These are phyloP conservation scores for Zeuzera pyrina DNA, from an alignment of 2,888 invertebrate genomes.

Conservation along the genomic window DNA sequence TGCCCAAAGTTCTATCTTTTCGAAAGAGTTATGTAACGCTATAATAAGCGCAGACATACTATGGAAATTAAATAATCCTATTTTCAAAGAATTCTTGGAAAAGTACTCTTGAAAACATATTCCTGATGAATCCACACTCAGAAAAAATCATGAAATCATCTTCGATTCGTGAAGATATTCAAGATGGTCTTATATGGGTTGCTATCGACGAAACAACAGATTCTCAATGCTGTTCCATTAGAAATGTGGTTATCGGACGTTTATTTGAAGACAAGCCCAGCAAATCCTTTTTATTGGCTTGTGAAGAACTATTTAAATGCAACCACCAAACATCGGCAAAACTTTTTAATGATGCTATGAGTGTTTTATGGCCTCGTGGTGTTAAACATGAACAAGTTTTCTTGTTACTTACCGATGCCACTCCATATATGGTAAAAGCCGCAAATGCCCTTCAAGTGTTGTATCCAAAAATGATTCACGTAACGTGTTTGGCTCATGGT, in stretches of 20 bases:
- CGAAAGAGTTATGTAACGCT: slow-evolving; percentile 5
- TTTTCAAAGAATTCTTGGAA: neutral
- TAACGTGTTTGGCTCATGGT: no score
- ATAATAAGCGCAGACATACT: neutral
- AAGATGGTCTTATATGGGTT: neutral
- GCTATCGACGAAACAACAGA: slow-evolving; percentile 2
- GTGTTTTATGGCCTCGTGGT: no score
- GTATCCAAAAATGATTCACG: no score
- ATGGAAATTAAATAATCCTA: slow-evolving; percentile 3
- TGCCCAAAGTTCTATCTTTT: slow-evolving; percentile 5
- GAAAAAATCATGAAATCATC: neutral
- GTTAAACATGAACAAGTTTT: no score
- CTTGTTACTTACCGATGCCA: no score
- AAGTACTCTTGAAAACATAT: neutral
- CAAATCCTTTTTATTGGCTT: slow-evolving; percentile 2
- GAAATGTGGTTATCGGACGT: slow-evolving; percentile 2
- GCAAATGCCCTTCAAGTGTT: no score
- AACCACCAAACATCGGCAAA: no score
- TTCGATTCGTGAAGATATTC: neutral
- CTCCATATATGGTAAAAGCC: no score
- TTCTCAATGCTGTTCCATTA: slow-evolving; percentile 2
- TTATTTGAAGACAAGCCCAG: neutral
- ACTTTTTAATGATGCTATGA: no score
- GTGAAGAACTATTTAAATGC: slow-evolving; percentile 1
- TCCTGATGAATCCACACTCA: neutral